Evolutionary conservation across 2,797 vertebrate species (phyloP), one percentile per base, ranked within the genome.

Genomic region (Thunnus albacares): DNA sequence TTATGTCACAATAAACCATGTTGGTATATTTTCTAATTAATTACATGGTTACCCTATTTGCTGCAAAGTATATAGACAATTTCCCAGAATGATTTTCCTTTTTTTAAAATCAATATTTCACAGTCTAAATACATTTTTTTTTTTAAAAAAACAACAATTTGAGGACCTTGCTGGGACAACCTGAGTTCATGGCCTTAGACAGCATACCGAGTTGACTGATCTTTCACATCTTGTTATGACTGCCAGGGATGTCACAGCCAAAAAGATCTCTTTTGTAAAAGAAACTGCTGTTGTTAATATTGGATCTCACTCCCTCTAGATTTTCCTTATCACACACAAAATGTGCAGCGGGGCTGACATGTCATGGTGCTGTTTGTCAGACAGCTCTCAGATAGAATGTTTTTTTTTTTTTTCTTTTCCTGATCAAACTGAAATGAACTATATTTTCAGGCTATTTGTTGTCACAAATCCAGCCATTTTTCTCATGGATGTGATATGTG

Each of bases 301-400:
- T 82, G 75, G 81, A 86, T 84, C 85, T 65, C 73, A 56, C 56
- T 89, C 86, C 88, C 82, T 83, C 61, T 67, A 61, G 77, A 88
- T 87, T 88, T 89, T 78, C 82, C 87, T 92, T 90, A 92, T 93
- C 90, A 83, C 89, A 87, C 79, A 88, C 59, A 78, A 90, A 91
- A 86, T 86, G 92, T 85, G 87, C 82, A 85, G 87, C 51, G 14
- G 66, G 70, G 80, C 79, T 84, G 89, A 92, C 87, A 90, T 87
- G 84, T 87, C 84, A 75, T 80, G 80, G 75, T 45, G 77, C 65
- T 6, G 81, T 89, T 90, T 84, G 82, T 91, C 89, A 92, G 84
- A 77, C 85, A 89, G 86, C 75, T 33, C 73, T 90, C 83, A 88
- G 84, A 91, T 68, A 11, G 59, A 82, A 79, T 9, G 24, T 38